phyloP scores from a whole-genome alignment of 1,140 invertebrate genomes.

The Aphidius gifuensis region DNA sequence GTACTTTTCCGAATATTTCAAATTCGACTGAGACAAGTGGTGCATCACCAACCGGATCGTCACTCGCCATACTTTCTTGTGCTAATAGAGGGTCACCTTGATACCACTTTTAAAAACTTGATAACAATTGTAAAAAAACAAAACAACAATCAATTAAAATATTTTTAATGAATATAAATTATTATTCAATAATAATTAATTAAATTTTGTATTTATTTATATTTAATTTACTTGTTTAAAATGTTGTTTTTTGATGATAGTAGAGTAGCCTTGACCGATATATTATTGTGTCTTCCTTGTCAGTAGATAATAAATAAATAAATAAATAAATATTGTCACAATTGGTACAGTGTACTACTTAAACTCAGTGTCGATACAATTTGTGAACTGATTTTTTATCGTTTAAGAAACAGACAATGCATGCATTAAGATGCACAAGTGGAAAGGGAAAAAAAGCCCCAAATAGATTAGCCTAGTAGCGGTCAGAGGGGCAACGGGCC shows the following conservation, averaged over 20 bases:
- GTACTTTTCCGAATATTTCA: constrained; percentile 84
- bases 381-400: constrained; percentile 25
- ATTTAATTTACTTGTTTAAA: not conserved
- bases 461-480: constrained; percentile 53
- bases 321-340: too few relatives aligned
- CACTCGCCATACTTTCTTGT: constrained; percentile 55
- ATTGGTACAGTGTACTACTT: too few relatives aligned
- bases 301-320: too few relatives aligned
- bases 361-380: constrained; percentile 15
- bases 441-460: constrained; percentile 29
- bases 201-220: not conserved
- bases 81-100: constrained; percentile 17
- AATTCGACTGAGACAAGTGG: constrained; percentile 77
- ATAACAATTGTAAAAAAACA: not conserved
- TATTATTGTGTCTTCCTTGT: too few relatives aligned
- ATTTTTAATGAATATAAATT: constrained; percentile 1
- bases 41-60: constrained; percentile 56
- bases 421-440: not conserved
- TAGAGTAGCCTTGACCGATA: not conserved
- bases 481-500: constrained; percentile 38
- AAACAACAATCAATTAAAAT: constrained; percentile 16
- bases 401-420: too few relatives aligned
- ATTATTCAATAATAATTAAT: not conserved
- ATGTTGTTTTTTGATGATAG: constrained; percentile 11
- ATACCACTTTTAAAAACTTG: constrained; percentile 6